These are phyloP conservation scores for Protonemura montana DNA, from an alignment of 2,888 invertebrate genomes.

Conservation along the genomic window DNA sequence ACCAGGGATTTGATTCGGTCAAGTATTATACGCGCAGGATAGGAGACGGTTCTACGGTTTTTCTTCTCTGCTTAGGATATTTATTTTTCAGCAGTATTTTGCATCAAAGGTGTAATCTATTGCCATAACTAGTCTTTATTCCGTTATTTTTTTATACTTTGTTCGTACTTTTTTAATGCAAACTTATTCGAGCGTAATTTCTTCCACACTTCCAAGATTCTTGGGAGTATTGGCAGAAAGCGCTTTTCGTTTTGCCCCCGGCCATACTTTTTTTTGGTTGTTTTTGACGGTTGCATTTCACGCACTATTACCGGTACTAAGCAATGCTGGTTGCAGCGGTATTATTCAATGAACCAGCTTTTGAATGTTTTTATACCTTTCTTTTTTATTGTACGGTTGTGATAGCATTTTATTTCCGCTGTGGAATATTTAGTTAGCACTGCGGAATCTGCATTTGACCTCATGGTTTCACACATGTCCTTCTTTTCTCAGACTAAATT, in stretches of 20 bases:
- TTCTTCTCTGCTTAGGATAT: constrained; percentile 38
- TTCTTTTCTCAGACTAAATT: constrained; percentile 49
- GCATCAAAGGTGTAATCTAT: constrained; percentile 43
- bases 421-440: constrained; percentile 41
- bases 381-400: constrained; percentile 49
- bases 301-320: constrained; percentile 7
- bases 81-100: constrained; percentile 46
- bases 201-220: background rate
- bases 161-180: constrained; percentile 39
- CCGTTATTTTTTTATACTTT: constrained; percentile 47
- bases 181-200: background rate
- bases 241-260: background rate
- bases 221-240: background rate
- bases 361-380: constrained; percentile 31
- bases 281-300: constrained; percentile 28
- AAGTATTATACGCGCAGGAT: background rate
- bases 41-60: background rate
- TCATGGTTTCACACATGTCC: constrained; percentile 47
- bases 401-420: constrained; percentile 48
- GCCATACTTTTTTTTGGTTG: background rate
- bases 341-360: background rate
- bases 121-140: constrained; percentile 48
- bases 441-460: constrained; percentile 43
- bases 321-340: constrained; percentile 13
- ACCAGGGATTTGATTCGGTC: background rate